Percentiles rank a stretch among this genome's conserved stretches.
Conservation (phyloP, 2,113 vertebrate species). For the Engraulis encrasicolus region DNA sequence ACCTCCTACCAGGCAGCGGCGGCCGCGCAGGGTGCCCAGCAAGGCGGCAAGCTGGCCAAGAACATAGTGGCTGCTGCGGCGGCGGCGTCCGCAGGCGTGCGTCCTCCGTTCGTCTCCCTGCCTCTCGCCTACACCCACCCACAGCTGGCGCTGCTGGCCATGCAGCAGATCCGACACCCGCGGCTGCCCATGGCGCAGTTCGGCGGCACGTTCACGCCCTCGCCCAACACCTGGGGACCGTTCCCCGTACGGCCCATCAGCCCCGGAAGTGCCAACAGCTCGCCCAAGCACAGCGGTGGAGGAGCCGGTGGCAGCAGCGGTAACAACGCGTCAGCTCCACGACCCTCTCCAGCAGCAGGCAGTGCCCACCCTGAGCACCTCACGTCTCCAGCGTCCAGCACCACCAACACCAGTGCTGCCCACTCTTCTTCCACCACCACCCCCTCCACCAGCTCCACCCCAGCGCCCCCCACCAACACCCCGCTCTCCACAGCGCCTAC, state of each 20-base stretch:
- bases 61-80: slow-evolving; percentile 86
- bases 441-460: slow-evolving; percentile 66
- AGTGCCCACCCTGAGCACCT: slow-evolving; percentile 45
- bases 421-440: slow-evolving; percentile 47
- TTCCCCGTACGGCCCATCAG: slow-evolving; percentile 97
- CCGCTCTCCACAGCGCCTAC: slow-evolving; percentile 70
- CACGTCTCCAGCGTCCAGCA: slow-evolving; percentile 1
- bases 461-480: slow-evolving; percentile 74
- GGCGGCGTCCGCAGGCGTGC: no score
- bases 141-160: slow-evolving; percentile 94
- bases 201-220: slow-evolving; percentile 93
- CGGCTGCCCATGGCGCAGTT: slow-evolving; percentile 97
- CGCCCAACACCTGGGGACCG: slow-evolving; percentile 96
- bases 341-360: slow-evolving; percentile 60
- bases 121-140: slow-evolving; percentile 95
- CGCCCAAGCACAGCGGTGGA: slow-evolving; percentile 90
- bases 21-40: slow-evolving; percentile 78
- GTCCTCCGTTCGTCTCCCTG: slow-evolving; percentile 94
- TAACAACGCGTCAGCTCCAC: slow-evolving; percentile 66
- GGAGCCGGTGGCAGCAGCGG: no score
- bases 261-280: slow-evolving; percentile 92
- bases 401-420: slow-evolving; percentile 50
- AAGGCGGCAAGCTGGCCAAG: slow-evolving; percentile 86
- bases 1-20: slow-evolving; percentile 87
- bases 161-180: slow-evolving; percentile 97